These are phyloP conservation scores for Archaeoteleia sp. DNA, from an alignment of 2,888 invertebrate species.

Conservation along the genomic window DNA sequence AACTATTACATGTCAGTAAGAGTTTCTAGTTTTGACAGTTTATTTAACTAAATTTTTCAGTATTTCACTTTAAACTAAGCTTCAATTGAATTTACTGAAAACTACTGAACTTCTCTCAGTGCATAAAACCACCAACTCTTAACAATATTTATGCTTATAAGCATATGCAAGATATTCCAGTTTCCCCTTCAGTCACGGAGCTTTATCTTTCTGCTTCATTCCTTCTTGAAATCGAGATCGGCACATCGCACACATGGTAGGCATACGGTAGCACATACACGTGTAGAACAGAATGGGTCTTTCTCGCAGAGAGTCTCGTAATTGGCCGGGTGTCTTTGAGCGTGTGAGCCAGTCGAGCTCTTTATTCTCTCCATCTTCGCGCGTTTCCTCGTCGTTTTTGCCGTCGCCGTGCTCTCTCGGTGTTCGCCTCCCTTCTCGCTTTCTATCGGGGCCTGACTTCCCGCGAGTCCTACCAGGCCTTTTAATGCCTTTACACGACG, in stretches of 20 bases:
- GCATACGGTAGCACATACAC: slow-evolving; percentile 36
- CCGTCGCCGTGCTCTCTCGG: slow-evolving; percentile 7
- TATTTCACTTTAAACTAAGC: no score
- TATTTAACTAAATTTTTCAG: no score
- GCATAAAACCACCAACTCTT: no score
- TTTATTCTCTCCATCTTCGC: slow-evolving; percentile 51
- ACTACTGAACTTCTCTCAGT: no score
- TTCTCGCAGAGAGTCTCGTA: slow-evolving; percentile 36
- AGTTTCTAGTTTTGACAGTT: no score
- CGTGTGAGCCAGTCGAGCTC: slow-evolving; percentile 54
- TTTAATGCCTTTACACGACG: slow-evolving; percentile 11
- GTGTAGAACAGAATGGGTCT: slow-evolving; percentile 39
- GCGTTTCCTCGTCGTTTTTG: slow-evolving; percentile 47
- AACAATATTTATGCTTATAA: no score
- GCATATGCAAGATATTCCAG: no score
- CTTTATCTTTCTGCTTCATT: not conserved
- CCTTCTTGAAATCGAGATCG: slow-evolving; percentile 38
- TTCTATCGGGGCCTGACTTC: slow-evolving; percentile 9
- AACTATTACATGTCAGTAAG: no score
- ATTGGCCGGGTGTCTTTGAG: slow-evolving; percentile 54
- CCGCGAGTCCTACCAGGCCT: slow-evolving; percentile 11
- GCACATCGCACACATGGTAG: slow-evolving; percentile 18
- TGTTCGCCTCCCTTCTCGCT: slow-evolving; percentile 36
- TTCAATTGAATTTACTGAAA: no score
- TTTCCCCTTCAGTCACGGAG: no score